Percentiles rank a stretch among this genome's conserved stretches.
These are phyloP conservation scores for Nymphalis urticae DNA, from an alignment of 2,888 invertebrate species.

Conservation along the genomic window DNA sequence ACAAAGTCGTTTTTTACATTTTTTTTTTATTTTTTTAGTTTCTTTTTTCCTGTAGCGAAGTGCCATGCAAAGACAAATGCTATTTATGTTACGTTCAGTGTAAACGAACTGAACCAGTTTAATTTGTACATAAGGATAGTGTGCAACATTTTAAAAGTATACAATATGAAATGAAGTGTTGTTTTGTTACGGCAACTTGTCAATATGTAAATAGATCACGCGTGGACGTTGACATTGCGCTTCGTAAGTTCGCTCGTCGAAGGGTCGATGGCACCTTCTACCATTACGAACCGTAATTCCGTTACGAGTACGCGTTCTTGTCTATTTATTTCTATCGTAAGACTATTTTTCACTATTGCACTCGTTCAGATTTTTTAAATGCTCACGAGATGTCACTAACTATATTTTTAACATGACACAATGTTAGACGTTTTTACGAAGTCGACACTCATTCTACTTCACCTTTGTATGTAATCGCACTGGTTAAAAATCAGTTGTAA, in stretches of 20 bases:
- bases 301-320: constrained; percentile 52
- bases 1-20: constrained; percentile 13
- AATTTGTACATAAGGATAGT: constrained; percentile 69
- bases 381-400: constrained; percentile 61
- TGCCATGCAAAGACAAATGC: constrained; percentile 62
- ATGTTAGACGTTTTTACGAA: constrained; percentile 70
- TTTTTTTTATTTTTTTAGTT: constrained; percentile 9
- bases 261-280: constrained; percentile 53
- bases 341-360: constrained; percentile 72
- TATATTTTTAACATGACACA: constrained; percentile 70
- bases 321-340: constrained; percentile 61
- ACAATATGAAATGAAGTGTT: constrained; percentile 63
- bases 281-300: constrained; percentile 49
- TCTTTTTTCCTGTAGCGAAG: constrained; percentile 45
- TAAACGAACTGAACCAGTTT: constrained; percentile 60
- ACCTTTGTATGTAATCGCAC: constrained; percentile 77
- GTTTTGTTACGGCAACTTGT: constrained; percentile 76
- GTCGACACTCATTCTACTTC: constrained; percentile 73
- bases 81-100: constrained; percentile 68
- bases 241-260: constrained; percentile 57
- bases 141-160: constrained; percentile 72
- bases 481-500: constrained; percentile 72
- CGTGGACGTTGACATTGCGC: constrained; percentile 50
- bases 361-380: constrained; percentile 69
- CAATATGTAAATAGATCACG: constrained; percentile 72